phyloP scores from a whole-genome alignment of 2,888 invertebrate species.

The Charanyca ferruginea region DNA sequence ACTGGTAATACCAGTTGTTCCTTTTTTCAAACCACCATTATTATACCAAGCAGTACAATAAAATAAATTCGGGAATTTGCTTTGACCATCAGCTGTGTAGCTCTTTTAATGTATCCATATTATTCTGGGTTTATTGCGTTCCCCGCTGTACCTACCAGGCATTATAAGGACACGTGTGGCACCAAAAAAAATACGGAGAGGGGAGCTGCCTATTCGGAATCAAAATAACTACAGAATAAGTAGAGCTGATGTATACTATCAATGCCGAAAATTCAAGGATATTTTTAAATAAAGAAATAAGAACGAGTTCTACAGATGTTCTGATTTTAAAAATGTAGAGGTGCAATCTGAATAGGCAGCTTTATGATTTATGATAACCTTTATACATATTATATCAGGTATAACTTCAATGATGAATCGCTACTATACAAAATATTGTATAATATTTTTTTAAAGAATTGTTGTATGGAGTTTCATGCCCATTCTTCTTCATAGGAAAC shows the following conservation, averaged over 20 bases:
- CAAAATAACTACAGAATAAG: neutral
- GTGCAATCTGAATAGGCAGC: neutral
- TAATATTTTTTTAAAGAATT: neutral
- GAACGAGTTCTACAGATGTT: neutral
- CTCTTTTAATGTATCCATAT: slow-evolving; percentile 1
- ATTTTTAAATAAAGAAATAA: neutral
- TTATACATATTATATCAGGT: neutral
- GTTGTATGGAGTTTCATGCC: neutral
- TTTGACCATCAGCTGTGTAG: neutral
- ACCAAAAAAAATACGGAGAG: neutral
- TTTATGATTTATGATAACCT: neutral
- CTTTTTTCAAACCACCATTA: slow-evolving; percentile 6
- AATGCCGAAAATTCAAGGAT: neutral
- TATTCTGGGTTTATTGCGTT: neutral
- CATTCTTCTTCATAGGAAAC: too few species aligned
- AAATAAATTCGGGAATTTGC: slow-evolving; percentile 6
- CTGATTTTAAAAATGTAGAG: neutral
- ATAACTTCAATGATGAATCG: neutral
- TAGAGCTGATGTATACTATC: neutral
- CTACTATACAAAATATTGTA: neutral
- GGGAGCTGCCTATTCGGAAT: neutral
- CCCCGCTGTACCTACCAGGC: neutral
- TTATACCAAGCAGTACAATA: neutral
- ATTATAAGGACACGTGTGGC: neutral
- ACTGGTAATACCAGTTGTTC: neutral